Evolutionary conservation across 2,113 vertebrate species (phyloP).

Genomic region (Paracanthobrama guichenoti): DNA sequence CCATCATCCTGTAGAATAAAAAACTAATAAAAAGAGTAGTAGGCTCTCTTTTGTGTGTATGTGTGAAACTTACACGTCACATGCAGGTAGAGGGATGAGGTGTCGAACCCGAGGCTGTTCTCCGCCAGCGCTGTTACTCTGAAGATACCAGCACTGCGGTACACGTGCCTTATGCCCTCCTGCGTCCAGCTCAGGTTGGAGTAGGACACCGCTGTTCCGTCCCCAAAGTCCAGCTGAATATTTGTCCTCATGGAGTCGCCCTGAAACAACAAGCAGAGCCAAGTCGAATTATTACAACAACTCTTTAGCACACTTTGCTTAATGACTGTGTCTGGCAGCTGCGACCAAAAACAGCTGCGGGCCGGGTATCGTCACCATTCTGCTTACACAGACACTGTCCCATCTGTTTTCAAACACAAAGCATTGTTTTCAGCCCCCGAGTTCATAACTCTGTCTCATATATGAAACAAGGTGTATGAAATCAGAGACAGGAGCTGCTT

Average conservation of each 20-base stretch:
- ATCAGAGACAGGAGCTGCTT: background rate
- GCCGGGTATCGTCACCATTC: background rate
- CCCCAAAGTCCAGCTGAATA: constrained; percentile 94
- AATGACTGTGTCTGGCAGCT: constrained; percentile 10
- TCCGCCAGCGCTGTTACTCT: constrained; percentile 89
- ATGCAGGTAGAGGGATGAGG: constrained; percentile 86
- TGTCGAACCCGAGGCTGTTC: constrained; percentile 88
- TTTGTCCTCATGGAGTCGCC: constrained; percentile 92
- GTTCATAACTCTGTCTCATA: background rate
- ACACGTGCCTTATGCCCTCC: constrained; percentile 89
- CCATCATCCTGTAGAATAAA: background rate
- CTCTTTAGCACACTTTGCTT: constrained; percentile 9
- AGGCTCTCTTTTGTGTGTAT: background rate
- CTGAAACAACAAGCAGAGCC: constrained; percentile 67
- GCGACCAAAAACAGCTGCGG: constrained; percentile 26
- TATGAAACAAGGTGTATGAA: background rate
- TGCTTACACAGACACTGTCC: constrained; percentile 20
- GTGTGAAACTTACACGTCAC: constrained; percentile 85
- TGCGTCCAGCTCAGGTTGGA: constrained; percentile 94
- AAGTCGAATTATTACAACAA: background rate
- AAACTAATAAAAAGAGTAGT: background rate
- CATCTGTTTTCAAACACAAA: constrained; percentile 10
- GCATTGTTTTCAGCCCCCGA: background rate
- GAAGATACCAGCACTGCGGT: constrained; percentile 90
- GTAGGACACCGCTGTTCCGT: constrained; percentile 91